phyloP scores from a whole-genome alignment of 2,113 vertebrate genomes.

The Gymnobelideus leadbeateri region DNA sequence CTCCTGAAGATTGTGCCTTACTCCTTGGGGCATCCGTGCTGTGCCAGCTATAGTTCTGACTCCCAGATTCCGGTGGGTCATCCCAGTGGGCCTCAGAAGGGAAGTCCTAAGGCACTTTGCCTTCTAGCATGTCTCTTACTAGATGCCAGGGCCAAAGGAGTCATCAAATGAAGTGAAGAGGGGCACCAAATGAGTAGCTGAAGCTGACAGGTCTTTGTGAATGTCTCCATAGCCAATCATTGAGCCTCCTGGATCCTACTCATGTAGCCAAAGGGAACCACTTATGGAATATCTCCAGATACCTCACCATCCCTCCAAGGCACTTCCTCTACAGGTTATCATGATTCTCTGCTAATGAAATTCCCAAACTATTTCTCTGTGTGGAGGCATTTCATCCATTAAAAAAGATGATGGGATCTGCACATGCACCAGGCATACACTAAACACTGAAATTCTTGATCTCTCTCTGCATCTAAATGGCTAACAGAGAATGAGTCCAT shows the following conservation, averaged over 20 bases:
- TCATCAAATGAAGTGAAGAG: not conserved
- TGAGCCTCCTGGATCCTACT: not conserved
- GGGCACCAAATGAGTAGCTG: not conserved
- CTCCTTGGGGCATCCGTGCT: not conserved
- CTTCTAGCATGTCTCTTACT: not conserved
- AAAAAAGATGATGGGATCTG: not conserved
- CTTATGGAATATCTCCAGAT: not conserved
- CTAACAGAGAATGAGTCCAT: not conserved
- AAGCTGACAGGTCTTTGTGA: not conserved
- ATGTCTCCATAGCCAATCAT: not conserved
- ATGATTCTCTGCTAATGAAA: not conserved
- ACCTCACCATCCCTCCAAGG: not conserved
- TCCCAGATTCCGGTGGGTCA: not conserved
- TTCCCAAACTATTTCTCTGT: not conserved
- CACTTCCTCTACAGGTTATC: not conserved
- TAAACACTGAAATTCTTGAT: not conserved
- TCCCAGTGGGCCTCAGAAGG: not conserved
- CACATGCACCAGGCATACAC: not conserved
- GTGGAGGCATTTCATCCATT: not conserved
- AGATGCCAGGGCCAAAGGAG: not conserved
- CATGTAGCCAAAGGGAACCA: not conserved
- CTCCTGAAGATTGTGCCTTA: not conserved
- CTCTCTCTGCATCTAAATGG: not conserved
- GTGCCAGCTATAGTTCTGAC: not conserved
- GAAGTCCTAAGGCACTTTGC: not conserved